A percentile compares a stretch with the other conserved stretches of the same genome.
phyloP scores from a whole-genome alignment of 2,113 vertebrate genomes.

The Sylvietta virens region DNA sequence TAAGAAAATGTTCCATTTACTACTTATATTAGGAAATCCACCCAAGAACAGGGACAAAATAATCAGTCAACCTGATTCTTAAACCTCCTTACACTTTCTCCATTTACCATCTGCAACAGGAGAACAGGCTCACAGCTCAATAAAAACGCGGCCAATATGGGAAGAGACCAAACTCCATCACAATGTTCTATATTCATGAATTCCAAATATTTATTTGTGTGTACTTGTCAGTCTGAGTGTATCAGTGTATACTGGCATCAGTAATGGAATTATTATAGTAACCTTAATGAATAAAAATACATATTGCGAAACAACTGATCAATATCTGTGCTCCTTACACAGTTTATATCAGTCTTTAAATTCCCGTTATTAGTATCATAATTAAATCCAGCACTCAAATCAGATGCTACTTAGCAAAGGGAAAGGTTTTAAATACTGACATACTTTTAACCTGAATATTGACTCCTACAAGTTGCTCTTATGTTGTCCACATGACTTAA shows the following conservation, averaged over 20 bases:
- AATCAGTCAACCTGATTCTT: not conserved
- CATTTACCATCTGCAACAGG: constrained; percentile 27
- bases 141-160: not conserved
- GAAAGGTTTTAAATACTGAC: not conserved
- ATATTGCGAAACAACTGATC: not conserved
- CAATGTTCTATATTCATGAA: not conserved
- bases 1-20: constrained; percentile 22
- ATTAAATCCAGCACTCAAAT: not conserved
- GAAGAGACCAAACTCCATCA: not conserved
- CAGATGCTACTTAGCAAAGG: not conserved
- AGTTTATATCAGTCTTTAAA: not conserved
- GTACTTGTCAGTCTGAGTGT: not conserved
- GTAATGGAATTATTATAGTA: not conserved
- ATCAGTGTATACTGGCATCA: not conserved
- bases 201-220: constrained; percentile 41
- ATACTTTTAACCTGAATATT: not conserved
- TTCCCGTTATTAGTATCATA: not conserved
- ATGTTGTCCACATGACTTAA: rapidly evolving
- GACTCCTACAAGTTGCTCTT: not conserved
- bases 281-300: not conserved
- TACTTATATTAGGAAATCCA: not conserved
- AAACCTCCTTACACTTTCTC: constrained; percentile 14
- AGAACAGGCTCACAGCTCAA: constrained; percentile 26
- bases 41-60: not conserved
- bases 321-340: not conserved